These are phyloP conservation scores for Pluvianellus socialis DNA, from an alignment of 2,113 vertebrate species.

Conservation along the genomic window DNA sequence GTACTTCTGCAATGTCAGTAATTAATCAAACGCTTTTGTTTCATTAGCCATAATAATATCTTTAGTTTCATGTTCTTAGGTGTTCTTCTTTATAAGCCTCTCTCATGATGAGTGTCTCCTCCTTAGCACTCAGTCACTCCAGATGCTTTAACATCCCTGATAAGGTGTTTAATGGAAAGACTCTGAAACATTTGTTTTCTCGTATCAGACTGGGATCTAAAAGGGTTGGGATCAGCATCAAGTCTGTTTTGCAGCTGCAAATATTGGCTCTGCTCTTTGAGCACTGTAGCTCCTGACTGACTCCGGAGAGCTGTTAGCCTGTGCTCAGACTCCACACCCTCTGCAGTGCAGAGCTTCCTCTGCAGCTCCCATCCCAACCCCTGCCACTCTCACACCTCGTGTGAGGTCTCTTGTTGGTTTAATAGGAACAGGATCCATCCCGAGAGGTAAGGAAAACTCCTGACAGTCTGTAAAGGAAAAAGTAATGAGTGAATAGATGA, in stretches of 20 bases:
- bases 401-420: neutral
- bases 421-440: neutral
- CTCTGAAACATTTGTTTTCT: constrained; percentile 17
- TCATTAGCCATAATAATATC: constrained; percentile 34
- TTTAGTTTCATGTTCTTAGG: constrained; percentile 48
- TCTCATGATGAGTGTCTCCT: neutral
- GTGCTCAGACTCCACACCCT: neutral
- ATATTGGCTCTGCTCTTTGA: constrained; percentile 1
- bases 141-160: neutral
- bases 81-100: constrained; percentile 16
- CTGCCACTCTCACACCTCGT: neutral
- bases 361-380: neutral
- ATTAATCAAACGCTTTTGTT: constrained; percentile 67
- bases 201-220: neutral
- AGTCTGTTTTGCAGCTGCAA: constrained; percentile 38
- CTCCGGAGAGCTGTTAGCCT: neutral
- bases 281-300: neutral
- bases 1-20: constrained; percentile 18
- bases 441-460: neutral
- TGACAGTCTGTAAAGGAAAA: neutral
- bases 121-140: neutral
- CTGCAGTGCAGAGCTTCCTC: neutral
- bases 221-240: constrained; percentile 12
- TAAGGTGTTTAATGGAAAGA: constrained; percentile 33
- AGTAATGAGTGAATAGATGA: neutral